A percentile compares a stretch with the other conserved stretches of the same genome.
Conservation (phyloP, 2,113 vertebrate genomes). For the Scytalopus superciliaris region DNA sequence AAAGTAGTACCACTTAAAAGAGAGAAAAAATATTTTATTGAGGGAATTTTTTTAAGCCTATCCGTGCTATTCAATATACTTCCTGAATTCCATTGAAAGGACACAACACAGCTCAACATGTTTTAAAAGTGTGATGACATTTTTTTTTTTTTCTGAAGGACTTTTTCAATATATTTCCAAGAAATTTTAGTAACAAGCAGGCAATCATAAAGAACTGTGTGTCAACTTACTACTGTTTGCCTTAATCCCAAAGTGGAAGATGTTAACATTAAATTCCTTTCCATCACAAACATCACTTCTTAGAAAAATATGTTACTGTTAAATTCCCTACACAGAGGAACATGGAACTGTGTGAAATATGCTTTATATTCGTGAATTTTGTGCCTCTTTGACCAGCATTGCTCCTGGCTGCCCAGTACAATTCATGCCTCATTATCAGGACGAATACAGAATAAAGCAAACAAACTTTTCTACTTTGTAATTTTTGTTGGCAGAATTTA, state of each 20-base stretch:
- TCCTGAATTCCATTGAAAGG: background rate
- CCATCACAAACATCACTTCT: background rate
- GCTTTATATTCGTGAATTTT: background rate
- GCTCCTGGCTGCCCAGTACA: background rate
- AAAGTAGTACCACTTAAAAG: background rate
- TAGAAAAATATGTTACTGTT: accelerated
- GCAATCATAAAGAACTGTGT: background rate
- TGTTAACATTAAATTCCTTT: background rate
- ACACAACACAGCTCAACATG: background rate
- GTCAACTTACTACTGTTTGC: background rate
- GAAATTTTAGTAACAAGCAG: background rate
- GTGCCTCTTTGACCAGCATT: background rate
- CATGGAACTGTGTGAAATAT: background rate
- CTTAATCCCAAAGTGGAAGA: background rate
- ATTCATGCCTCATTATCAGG: background rate
- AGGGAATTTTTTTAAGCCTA: background rate
- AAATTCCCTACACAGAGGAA: background rate
- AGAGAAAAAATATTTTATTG: background rate
- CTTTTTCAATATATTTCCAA: background rate
- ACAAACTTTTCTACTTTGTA: background rate
- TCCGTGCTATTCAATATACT: background rate
- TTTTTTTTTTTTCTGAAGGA: background rate
- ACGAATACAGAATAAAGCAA: background rate
- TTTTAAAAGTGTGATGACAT: background rate
- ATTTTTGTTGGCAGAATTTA: background rate